phyloP scores from a whole-genome alignment of 1,140 invertebrate species.

The Drosophila varians region DNA sequence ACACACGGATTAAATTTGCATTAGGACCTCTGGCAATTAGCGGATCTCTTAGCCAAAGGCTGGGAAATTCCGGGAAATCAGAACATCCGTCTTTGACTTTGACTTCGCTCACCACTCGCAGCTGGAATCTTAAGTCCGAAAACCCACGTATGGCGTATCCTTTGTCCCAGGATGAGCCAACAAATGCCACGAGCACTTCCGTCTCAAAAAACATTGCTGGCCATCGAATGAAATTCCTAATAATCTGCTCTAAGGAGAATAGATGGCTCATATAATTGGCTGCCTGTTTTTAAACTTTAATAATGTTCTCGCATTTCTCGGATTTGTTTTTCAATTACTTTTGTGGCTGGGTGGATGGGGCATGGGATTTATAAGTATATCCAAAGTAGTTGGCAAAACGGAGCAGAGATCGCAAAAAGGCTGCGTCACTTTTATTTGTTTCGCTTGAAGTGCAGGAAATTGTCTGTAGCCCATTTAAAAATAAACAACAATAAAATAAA shows the following conservation, averaged over 20 bases:
- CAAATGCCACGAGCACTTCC: constrained; percentile 10
- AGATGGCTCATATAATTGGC: constrained; percentile 58
- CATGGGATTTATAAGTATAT: neutral
- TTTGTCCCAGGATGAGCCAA: constrained; percentile 17
- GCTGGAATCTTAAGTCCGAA: constrained; percentile 13
- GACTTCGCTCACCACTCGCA: constrained; percentile 7
- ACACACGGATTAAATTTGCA: constrained; percentile 80
- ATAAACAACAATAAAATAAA: constrained; percentile 83
- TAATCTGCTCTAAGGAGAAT: constrained; percentile 31
- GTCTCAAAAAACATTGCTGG: neutral
- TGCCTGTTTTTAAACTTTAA: constrained; percentile 50
- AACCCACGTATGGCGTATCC: constrained; percentile 9
- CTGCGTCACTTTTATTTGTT: constrained; percentile 81
- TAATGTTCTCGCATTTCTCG: constrained; percentile 23
- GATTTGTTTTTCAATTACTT: constrained; percentile 49
- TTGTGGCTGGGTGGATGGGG: no score
- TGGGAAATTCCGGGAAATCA: constrained; percentile 2
- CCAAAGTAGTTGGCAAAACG: constrained; percentile 16
- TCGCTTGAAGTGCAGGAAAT: constrained; percentile 80
- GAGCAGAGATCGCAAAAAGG: constrained; percentile 32
- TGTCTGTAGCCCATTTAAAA: constrained; percentile 82
- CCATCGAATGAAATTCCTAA: constrained; percentile 35
- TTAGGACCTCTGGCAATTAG: constrained; percentile 76
- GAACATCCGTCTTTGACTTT: constrained; percentile 25
- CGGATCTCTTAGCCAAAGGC: constrained; percentile 26